These are phyloP conservation scores for Haemorhous mexicanus DNA, from an alignment of 2,113 vertebrate species.

Conservation along the genomic window DNA sequence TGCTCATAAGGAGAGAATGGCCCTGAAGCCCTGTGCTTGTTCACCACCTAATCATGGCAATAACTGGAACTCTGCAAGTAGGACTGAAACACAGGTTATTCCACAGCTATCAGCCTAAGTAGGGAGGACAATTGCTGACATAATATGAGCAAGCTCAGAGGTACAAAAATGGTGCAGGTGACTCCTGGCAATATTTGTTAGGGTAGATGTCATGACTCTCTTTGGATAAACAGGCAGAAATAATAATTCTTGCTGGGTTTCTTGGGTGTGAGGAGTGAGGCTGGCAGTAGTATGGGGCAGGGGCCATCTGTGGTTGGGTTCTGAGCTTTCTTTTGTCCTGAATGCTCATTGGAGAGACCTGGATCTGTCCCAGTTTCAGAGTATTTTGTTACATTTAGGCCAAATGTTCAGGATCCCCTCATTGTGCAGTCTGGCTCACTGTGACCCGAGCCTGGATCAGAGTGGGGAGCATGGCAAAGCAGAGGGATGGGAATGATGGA, in stretches of 20 bases:
- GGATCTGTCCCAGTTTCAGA: not conserved
- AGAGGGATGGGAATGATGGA: not conserved
- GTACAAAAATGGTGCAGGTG: not conserved
- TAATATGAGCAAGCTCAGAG: not conserved
- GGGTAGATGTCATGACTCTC: not conserved
- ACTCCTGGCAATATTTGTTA: not conserved
- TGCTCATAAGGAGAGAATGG: slow-evolving; percentile 1
- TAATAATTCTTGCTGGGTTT: not conserved
- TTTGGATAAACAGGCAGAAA: not conserved
- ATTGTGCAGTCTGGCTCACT: not conserved
- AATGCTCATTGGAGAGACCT: not conserved
- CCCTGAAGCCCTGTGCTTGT: not conserved
- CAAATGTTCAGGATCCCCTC: not conserved
- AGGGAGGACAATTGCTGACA: not conserved
- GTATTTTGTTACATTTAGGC: not conserved
- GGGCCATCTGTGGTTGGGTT: not conserved
- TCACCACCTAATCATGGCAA: not conserved
- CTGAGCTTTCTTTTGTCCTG: not conserved
- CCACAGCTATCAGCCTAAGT: not conserved
- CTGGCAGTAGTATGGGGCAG: not conserved
- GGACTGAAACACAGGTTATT: slow-evolving; percentile 14
- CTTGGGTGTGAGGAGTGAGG: not conserved
- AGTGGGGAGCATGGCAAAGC: fast-evolving
- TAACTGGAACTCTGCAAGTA: not conserved
- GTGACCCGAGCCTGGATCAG: not conserved